A percentile compares a stretch with the other conserved stretches of the same genome.
phyloP scores from a whole-genome alignment of 2,113 vertebrate species.

The Formicarius rufipectus region DNA sequence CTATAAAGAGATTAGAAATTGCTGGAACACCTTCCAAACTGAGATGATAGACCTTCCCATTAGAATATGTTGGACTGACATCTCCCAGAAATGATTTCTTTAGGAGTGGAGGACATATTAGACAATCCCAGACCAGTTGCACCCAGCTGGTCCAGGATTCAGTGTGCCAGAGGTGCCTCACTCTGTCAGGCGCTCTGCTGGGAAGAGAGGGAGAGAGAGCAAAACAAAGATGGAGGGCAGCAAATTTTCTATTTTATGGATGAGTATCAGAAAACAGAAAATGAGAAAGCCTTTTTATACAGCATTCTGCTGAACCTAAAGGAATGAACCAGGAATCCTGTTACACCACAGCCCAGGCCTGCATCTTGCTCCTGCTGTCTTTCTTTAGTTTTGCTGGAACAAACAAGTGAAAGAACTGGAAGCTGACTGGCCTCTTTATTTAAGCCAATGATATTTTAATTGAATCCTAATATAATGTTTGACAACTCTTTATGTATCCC shows the following conservation, averaged over 20 bases:
- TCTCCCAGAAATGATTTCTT: not conserved
- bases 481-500: not conserved
- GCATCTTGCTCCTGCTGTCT: not conserved
- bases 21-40: not conserved
- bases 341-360: not conserved
- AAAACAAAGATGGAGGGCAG: not conserved
- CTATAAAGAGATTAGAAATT: not conserved
- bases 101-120: not conserved
- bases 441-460: not conserved
- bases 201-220: not conserved
- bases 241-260: not conserved
- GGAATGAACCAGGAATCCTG: not conserved
- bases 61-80: not conserved
- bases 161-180: not conserved
- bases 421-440: not conserved
- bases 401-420: not conserved
- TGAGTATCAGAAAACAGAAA: not conserved
- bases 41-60: accelerated
- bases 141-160: not conserved
- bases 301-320: not conserved
- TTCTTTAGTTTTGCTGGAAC: not conserved
- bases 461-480: not conserved
- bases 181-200: not conserved
- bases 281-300: not conserved
- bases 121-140: not conserved